Percentiles rank a stretch among this genome's conserved stretches.
These are phyloP conservation scores for Desmophyllum pertusum DNA, from an alignment of 92 coral and sea anemone genomes.

Conservation along the genomic window DNA sequence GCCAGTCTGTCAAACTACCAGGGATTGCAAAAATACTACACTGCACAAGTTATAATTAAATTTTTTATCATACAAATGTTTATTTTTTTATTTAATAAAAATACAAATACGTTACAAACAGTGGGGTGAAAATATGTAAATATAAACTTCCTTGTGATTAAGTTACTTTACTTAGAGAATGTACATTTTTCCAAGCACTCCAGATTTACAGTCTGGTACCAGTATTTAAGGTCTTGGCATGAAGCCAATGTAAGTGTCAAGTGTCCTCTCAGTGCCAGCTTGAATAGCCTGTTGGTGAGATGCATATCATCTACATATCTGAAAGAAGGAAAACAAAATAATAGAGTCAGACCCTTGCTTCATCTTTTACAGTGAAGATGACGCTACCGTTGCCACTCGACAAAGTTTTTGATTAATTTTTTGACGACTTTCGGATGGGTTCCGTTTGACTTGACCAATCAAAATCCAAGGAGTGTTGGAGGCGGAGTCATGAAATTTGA, in stretches of 20 bases:
- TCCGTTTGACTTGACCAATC: too few relatives aligned
- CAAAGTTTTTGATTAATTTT: too few relatives aligned
- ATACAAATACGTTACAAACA: not conserved
- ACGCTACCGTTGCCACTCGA: too few relatives aligned
- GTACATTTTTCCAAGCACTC: not conserved
- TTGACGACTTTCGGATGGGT: too few relatives aligned
- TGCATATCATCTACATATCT: slow-evolving; percentile 99
- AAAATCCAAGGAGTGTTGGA: too few relatives aligned
- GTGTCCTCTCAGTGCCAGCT: slow-evolving; percentile 72
- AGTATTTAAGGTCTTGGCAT: not conserved
- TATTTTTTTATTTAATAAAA: not conserved
- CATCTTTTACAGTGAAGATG: too few relatives aligned
- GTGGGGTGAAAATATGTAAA: not conserved
- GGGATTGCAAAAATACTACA: too few relatives aligned
- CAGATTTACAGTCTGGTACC: too few relatives aligned
- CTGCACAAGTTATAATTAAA: too few relatives aligned
- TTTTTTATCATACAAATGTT: not conserved
- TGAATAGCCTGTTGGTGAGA: slow-evolving; percentile 91
- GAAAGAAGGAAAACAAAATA: slow-evolving; percentile 13
- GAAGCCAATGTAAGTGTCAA: not conserved
- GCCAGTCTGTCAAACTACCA: too few relatives aligned
- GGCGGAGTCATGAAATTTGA: too few relatives aligned
- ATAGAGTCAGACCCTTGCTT: too few relatives aligned
- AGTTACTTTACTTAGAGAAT: not conserved
- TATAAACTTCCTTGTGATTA: not conserved